Percentiles rank a stretch among this genome's conserved stretches.
These are phyloP conservation scores for Drosophila seguyi DNA, from an alignment of 1,140 invertebrate species.

Conservation along the genomic window DNA sequence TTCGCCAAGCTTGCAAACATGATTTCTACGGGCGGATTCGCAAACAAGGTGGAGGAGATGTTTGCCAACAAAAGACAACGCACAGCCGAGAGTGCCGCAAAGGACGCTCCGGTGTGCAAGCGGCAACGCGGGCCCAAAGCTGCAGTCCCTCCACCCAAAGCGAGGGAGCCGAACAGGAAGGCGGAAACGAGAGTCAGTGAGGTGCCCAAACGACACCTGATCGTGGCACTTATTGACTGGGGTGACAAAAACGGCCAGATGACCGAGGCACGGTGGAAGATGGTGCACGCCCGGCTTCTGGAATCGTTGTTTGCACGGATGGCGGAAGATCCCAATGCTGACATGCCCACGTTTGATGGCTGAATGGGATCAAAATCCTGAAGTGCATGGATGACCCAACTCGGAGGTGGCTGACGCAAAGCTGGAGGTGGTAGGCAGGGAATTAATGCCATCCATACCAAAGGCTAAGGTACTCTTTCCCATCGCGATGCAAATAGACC, in stretches of 20 bases:
- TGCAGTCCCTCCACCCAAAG: neutral
- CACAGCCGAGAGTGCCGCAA: neutral
- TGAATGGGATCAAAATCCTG: neutral
- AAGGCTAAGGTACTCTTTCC: neutral
- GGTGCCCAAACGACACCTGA: neutral
- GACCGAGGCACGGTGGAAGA: neutral
- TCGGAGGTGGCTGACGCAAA: neutral
- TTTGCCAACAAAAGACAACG: neutral
- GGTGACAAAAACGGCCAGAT: neutral
- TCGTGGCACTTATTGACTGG: constrained; percentile 2
- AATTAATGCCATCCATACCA: neutral
- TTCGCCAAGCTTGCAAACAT: neutral
- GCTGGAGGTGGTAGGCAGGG: neutral
- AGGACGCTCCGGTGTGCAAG: neutral
- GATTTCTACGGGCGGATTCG: neutral
- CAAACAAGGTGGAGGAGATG: constrained; percentile 5
- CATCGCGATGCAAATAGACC: neutral
- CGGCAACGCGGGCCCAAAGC: neutral
- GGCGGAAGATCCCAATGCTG: neutral
- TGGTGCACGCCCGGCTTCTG: neutral
- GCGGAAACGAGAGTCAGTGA: neutral
- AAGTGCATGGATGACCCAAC: neutral
- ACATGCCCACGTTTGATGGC: constrained; percentile 7
- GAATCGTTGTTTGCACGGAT: neutral
- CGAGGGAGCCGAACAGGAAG: neutral